Percentiles rank a stretch among this genome's conserved stretches.
Evolutionary conservation across 23 tunicate species (phyloP).

Genomic region (Aplidium turbinatum): DNA sequence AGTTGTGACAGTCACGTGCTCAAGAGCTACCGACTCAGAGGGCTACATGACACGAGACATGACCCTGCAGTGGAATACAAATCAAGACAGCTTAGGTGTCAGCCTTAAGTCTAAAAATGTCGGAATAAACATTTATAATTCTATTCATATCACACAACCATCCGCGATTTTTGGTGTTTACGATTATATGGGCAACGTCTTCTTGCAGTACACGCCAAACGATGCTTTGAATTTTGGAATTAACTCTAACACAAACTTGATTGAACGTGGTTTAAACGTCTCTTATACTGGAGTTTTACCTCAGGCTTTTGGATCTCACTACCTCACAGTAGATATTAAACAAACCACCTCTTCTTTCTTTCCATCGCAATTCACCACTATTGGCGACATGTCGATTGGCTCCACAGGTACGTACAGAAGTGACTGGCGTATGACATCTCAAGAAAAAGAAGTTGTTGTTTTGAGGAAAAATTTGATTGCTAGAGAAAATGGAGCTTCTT

Average conservation of each 20-base stretch:
- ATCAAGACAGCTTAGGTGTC: constrained; percentile 10
- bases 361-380: constrained; percentile 57
- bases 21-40: not conserved
- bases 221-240: constrained; percentile 7
- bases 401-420: constrained; percentile 53
- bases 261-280: constrained; percentile 8
- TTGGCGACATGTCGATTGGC: constrained; percentile 30
- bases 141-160: constrained; percentile 34
- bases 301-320: constrained; percentile 33
- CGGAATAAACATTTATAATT: not conserved
- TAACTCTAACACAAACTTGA: constrained; percentile 11
- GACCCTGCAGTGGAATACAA: constrained; percentile 1
- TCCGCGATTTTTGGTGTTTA: constrained; percentile 16
- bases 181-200: not conserved
- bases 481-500: constrained; percentile 16
- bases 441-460: constrained; percentile 37
- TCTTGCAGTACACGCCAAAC: constrained; percentile 1
- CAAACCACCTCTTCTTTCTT: constrained; percentile 46
- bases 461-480: constrained; percentile 39
- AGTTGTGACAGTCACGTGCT: not conserved
- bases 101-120: not conserved
- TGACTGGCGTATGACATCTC: constrained; percentile 58
- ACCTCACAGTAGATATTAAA: constrained; percentile 34
- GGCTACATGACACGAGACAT: too few relatives aligned
- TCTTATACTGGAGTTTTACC: constrained; percentile 46